A percentile compares a stretch with the other conserved stretches of the same genome.
phyloP scores from a whole-genome alignment of 2,113 vertebrate genomes.

The Thryonomys swinderianus region DNA sequence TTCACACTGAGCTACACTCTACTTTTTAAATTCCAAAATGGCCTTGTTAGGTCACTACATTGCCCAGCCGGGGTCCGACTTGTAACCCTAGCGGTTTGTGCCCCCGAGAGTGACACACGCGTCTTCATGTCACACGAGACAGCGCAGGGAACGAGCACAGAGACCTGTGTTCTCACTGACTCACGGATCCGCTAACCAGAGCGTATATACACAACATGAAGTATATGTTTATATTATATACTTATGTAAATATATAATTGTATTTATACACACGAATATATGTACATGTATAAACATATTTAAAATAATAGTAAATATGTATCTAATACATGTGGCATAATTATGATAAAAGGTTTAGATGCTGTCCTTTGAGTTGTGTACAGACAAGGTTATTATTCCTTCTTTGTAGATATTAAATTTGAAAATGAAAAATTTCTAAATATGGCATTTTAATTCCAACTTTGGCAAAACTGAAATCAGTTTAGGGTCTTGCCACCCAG shows the following conservation, averaged over 20 bases:
- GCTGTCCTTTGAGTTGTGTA: not conserved
- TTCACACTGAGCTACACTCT: not conserved
- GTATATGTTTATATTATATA: too few relatives aligned
- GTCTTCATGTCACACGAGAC: not conserved
- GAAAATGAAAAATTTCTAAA: slow-evolving; percentile 1
- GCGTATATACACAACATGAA: too few relatives aligned
- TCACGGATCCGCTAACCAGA: not conserved
- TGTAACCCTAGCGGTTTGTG: not conserved
- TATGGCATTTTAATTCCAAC: slow-evolving; percentile 18
- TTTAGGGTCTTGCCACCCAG: not conserved
- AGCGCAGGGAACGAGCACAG: not conserved
- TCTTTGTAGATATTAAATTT: not conserved
- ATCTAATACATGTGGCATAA: not conserved
- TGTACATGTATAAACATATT: not conserved
- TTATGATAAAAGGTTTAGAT: not conserved
- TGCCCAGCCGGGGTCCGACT: not conserved
- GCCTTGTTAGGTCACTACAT: not conserved
- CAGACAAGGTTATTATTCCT: not conserved
- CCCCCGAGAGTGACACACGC: not conserved
- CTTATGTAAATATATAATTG: too few relatives aligned
- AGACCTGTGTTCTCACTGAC: not conserved
- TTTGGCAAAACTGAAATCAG: not conserved
- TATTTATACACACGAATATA: not conserved
- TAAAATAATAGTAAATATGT: not conserved
- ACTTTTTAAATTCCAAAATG: not conserved